Percentiles rank a stretch among this genome's conserved stretches.
Conservation (phyloP, 2,113 vertebrate genomes). For the Carassius gibelio region DNA sequence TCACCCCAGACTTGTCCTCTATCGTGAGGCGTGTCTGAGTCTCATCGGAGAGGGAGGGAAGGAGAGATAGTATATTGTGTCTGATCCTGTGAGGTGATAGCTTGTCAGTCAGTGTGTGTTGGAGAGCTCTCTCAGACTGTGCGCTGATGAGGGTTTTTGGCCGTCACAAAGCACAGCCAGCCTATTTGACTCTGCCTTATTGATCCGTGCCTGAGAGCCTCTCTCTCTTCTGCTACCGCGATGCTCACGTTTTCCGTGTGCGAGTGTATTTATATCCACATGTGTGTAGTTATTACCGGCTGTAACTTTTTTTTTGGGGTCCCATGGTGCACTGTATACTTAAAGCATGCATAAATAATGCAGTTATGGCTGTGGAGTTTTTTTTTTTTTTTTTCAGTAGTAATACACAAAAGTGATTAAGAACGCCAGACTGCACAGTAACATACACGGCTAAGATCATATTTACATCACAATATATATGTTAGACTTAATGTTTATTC, state of each 20-base stretch:
- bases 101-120: constrained; percentile 43
- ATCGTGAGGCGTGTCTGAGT: constrained; percentile 22
- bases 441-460: not conserved
- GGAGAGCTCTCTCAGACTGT: constrained; percentile 28
- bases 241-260: not conserved
- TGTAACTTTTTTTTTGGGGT: not conserved
- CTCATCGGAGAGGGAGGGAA: constrained; percentile 11
- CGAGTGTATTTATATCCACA: not conserved
- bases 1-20: constrained; percentile 22
- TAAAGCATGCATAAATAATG: not conserved
- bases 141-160: constrained; percentile 23
- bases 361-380: not conserved
- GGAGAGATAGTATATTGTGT: constrained; percentile 27
- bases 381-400: not conserved
- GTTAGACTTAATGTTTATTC: constrained; percentile 10
- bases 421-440: too few relatives aligned
- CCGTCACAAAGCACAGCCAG: constrained; percentile 31
- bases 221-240: constrained; percentile 19
- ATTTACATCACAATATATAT: not conserved
- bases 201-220: constrained; percentile 40
- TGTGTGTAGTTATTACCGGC: not conserved
- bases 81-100: constrained; percentile 30
- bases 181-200: constrained; percentile 39
- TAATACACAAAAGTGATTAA: not conserved
- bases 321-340: not conserved